These are phyloP conservation scores for Leucania comma DNA, from an alignment of 2,888 invertebrate species.

Conservation along the genomic window DNA sequence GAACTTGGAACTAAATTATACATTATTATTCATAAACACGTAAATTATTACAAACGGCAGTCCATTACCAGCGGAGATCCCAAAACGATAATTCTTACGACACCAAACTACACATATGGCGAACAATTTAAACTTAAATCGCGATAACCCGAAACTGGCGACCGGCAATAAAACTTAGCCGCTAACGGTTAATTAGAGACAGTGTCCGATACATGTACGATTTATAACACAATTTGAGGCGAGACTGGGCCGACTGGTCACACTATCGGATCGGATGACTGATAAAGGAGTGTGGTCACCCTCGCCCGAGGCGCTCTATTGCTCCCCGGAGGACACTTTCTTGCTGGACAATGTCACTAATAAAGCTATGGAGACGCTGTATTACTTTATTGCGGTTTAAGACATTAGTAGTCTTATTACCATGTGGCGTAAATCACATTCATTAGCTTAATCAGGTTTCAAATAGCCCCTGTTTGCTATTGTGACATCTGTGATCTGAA, in stretches of 20 bases:
- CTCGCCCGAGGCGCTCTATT: slow-evolving; percentile 79
- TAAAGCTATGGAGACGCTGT: slow-evolving; percentile 64
- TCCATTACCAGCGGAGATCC: slow-evolving; percentile 67
- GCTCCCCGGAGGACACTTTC: slow-evolving; percentile 82
- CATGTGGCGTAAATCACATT: slow-evolving; percentile 26
- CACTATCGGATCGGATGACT: slow-evolving; percentile 84
- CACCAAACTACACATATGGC: slow-evolving; percentile 81
- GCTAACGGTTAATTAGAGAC: slow-evolving; percentile 88
- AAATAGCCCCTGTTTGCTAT: background rate
- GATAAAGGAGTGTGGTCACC: slow-evolving; percentile 84
- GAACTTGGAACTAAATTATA: slow-evolving; percentile 21
- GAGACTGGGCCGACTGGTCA: slow-evolving; percentile 67
- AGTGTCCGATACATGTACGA: slow-evolving; percentile 80
- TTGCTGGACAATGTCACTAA: slow-evolving; percentile 75
- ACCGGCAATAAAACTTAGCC: slow-evolving; percentile 83
- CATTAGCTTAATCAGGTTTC: slow-evolving; percentile 8
- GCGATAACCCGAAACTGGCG: slow-evolving; percentile 84
- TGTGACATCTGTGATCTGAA: background rate
- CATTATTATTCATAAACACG: slow-evolving; percentile 45
- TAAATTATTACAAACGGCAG: slow-evolving; percentile 52
- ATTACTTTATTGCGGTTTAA: slow-evolving; percentile 57
- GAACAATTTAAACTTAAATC: slow-evolving; percentile 83
- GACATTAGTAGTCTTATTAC: slow-evolving; percentile 64
- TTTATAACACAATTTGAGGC: slow-evolving; percentile 77
- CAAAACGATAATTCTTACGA: slow-evolving; percentile 76